Evolutionary conservation across 92 coral and sea anemone genomes (phyloP).

Genomic region (Heteractis magnifica): DNA sequence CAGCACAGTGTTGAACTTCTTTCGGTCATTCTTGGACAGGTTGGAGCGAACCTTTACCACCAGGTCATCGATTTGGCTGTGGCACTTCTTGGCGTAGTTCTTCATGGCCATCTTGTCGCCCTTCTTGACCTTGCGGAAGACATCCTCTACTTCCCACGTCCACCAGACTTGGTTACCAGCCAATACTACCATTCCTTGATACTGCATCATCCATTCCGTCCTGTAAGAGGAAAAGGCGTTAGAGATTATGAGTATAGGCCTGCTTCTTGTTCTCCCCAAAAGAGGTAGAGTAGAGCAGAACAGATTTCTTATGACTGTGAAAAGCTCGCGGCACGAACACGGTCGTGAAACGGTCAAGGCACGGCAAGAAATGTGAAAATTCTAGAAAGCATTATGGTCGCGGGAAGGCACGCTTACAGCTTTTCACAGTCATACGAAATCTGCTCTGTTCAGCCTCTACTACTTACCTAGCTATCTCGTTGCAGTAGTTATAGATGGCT

Average conservation of each 20-base stretch:
- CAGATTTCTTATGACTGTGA: too few relatives aligned
- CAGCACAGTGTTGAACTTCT: slow-evolving; percentile 89
- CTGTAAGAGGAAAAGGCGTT: slow-evolving; percentile 30
- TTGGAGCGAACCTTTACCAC: slow-evolving; percentile 96
- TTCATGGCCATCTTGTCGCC: slow-evolving; percentile 99
- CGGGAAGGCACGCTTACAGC: too few relatives aligned
- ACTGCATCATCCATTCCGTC: slow-evolving; percentile 87
- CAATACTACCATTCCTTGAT: slow-evolving; percentile 95
- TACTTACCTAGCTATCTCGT: slow-evolving; percentile 70
- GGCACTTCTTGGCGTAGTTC: slow-evolving; percentile 94
- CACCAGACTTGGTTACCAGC: slow-evolving; percentile 99
- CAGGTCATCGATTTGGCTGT: slow-evolving; percentile 88
- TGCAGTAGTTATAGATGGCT: slow-evolving; percentile 90
- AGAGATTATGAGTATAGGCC: too few relatives aligned
- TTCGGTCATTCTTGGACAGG: slow-evolving; percentile 90
- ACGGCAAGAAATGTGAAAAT: too few relatives aligned
- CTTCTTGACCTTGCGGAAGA: slow-evolving; percentile 92
- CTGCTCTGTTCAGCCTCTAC: too few relatives aligned
- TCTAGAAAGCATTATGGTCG: too few relatives aligned
- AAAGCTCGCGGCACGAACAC: too few relatives aligned
- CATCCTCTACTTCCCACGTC: slow-evolving; percentile 99
- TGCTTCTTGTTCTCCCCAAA: too few relatives aligned
- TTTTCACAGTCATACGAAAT: not conserved
- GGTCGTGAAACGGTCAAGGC: too few relatives aligned
- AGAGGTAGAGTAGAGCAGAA: too few relatives aligned